Evolutionary conservation across 2,113 vertebrate species (phyloP), one percentile per base, ranked within the genome.

Genomic region (Bubo bubo): DNA sequence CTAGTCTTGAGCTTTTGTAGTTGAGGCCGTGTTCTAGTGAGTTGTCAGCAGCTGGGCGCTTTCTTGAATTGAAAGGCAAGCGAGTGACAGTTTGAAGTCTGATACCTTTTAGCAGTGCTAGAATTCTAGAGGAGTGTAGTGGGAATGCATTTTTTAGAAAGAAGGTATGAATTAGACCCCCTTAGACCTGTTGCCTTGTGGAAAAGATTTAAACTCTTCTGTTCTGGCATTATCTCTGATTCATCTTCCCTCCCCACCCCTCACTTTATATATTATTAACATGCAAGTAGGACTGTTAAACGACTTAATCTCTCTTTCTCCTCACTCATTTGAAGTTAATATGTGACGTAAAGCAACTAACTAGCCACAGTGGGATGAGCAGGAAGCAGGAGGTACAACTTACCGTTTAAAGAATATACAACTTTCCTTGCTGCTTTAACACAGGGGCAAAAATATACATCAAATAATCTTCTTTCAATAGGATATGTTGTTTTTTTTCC

Each of bases 401-500:
- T 66, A 6, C 0, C 8, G 0, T 53, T 83, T 18, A 73, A 88
- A 83, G 8, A 83, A 45, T 15, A n/a, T 12, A 35, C 80, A 95
- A 6, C 49, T 85, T 84, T 59, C 80, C 80, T 79, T 64, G 53
- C 86, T 94, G 50, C 80, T 91, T 94, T 79, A 93, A 81, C 74
- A 93, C 66, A 60, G 58, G 53, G 30, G 58, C 80, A 92, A 49
- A 93, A 89, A 55, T 4, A 60, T 3, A 30, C 81, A 37, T 66
- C 52, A 90, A 62, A 62, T 43, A 19, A 72, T 72, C 41, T 76
- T 64, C 47, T 86, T 92, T 80, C 93, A 95, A 50, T 84, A 85
- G 87, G 84, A 49, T 88, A n/a, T 91, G 66, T 89, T 95, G 89
- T 17, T 41, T 56, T 95, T 93, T 91, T 95, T 95, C 75, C 93